phyloP scores from a whole-genome alignment of 1,140 invertebrate species.

The Panulirus ornatus region DNA sequence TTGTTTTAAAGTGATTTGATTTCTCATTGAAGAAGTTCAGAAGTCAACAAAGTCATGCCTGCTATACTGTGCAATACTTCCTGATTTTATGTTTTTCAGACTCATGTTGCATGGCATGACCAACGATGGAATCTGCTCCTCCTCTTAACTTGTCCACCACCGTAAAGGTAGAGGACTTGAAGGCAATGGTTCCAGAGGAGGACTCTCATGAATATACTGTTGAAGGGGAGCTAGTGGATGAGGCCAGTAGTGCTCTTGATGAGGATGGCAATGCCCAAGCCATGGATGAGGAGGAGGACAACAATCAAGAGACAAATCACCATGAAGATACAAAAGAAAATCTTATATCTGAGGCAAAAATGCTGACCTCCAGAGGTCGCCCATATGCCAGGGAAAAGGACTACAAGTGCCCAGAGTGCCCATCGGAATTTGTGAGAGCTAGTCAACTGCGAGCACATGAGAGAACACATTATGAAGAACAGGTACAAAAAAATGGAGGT shows the following conservation, averaged over 20 bases:
- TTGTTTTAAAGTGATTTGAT: too few species aligned
- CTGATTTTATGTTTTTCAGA: slow-evolving; percentile 22
- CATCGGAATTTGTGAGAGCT: slow-evolving; percentile 36
- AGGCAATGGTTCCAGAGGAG: slow-evolving; percentile 39
- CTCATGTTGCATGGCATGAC: slow-evolving; percentile 12
- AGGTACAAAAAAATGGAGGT: too few species aligned
- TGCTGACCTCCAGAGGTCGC: background rate
- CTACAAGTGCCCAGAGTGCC: slow-evolving; percentile 56
- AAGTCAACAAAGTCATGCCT: too few species aligned
- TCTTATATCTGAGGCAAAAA: background rate
- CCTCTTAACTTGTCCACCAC: slow-evolving; percentile 65
- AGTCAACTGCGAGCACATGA: slow-evolving; percentile 61
- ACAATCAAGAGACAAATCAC: background rate
- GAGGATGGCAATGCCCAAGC: slow-evolving; percentile 9
- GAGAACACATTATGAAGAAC: slow-evolving; percentile 63
- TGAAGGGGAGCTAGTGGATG: slow-evolving; percentile 56
- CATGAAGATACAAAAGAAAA: slow-evolving; percentile 53
- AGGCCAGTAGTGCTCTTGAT: background rate
- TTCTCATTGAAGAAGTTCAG: too few species aligned
- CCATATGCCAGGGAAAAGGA: slow-evolving; percentile 3
- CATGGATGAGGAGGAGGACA: background rate
- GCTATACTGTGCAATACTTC: background rate
- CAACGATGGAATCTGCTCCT: slow-evolving; percentile 58
- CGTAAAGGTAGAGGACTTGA: slow-evolving; percentile 60
- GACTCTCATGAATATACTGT: slow-evolving; percentile 40